phyloP scores from a whole-genome alignment of 2,888 invertebrate genomes.

The Platycnemis pennipes region DNA sequence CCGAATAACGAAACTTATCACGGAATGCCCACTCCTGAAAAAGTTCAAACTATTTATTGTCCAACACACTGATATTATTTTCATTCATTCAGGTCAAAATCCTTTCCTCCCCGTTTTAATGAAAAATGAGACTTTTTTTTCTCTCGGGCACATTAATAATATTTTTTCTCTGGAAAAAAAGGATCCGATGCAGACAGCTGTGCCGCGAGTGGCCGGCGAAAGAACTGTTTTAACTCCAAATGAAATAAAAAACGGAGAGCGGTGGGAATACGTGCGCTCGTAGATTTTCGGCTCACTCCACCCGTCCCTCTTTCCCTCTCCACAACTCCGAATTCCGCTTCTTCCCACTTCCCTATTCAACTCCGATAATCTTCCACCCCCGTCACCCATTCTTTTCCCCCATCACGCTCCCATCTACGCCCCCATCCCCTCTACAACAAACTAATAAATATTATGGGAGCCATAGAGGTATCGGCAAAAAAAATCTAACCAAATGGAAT shows the following conservation, averaged over 20 bases:
- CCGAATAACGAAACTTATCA: not conserved
- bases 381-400: not conserved
- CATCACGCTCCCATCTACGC: not conserved
- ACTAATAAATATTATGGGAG: not conserved
- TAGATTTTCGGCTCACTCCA: not conserved
- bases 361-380: not conserved
- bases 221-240: slow-evolving; percentile 35
- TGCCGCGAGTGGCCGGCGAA: not conserved
- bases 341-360: not conserved
- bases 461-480: not conserved
- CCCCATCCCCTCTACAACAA: not conserved
- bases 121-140: not conserved
- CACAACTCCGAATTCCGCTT: not conserved
- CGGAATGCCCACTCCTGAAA: slow-evolving; percentile 1
- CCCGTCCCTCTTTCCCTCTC: not conserved
- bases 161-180: not conserved
- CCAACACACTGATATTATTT: slow-evolving; percentile 49
- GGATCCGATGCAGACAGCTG: slow-evolving; percentile 11
- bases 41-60: slow-evolving; percentile 43
- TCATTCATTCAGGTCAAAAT: slow-evolving; percentile 13
- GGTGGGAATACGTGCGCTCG: not conserved
- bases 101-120: not conserved
- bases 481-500: not conserved
- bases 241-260: not conserved
- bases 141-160: slow-evolving; percentile 34